phyloP scores from a whole-genome alignment of 2,113 vertebrate species.

The Scomber scombrus region DNA sequence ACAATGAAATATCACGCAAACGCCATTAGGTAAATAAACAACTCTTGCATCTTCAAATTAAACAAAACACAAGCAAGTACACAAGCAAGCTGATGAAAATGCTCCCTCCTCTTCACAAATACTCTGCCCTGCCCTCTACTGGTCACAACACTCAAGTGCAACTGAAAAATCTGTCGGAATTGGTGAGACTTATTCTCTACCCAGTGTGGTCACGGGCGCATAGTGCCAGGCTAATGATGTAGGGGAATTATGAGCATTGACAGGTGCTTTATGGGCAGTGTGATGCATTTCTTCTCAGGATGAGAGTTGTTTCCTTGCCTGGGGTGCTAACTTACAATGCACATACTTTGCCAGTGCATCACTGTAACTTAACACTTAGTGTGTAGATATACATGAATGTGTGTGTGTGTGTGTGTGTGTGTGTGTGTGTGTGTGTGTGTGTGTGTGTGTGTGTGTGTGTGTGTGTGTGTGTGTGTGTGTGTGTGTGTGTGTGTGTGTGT shows the following conservation, averaged over 20 bases:
- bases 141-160: constrained; percentile 43
- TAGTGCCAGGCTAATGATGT: constrained; percentile 19
- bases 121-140: constrained; percentile 75
- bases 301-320: constrained; percentile 65
- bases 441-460: not conserved
- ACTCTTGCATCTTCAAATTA: constrained; percentile 78
- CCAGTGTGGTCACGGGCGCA: constrained; percentile 6
- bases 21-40: constrained; percentile 83
- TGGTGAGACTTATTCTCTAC: not conserved
- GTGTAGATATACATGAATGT: constrained; percentile 12
- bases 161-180: not conserved
- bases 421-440: not conserved
- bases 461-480: constrained; percentile 9
- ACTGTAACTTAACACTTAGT: constrained; percentile 62
- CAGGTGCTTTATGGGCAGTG: constrained; percentile 67
- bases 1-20: constrained; percentile 86
- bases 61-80: constrained; percentile 69
- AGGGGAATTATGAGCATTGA: constrained; percentile 62
- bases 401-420: constrained; percentile 1
- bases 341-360: constrained; percentile 74
- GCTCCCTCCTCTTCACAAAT: not conserved
- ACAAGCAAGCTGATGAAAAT: constrained; percentile 27
- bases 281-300: constrained; percentile 58
- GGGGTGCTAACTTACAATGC: constrained; percentile 54
- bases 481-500: no score